Evolutionary conservation across 2,113 vertebrate species (phyloP).

Genomic region (Lophotis ruficrista): DNA sequence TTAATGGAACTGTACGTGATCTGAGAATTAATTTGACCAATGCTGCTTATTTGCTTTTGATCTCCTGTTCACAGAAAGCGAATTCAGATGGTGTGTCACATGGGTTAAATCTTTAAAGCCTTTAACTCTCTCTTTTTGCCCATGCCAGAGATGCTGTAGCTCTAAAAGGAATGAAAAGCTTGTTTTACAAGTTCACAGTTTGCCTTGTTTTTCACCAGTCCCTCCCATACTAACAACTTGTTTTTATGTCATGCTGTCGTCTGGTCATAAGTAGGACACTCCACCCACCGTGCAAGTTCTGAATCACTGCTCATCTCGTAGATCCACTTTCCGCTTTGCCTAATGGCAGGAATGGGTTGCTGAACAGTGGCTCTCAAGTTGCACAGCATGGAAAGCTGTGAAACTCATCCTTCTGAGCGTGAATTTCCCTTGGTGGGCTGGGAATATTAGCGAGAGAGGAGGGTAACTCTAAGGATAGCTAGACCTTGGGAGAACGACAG

Average conservation of each 20-base stretch:
- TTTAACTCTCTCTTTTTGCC: neutral
- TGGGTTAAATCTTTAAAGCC: neutral
- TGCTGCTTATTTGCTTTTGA: slow-evolving; percentile 1
- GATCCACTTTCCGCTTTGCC: neutral
- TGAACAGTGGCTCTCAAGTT: neutral
- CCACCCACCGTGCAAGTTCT: neutral
- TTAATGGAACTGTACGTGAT: neutral
- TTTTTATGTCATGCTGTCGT: neutral
- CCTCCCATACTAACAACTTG: neutral
- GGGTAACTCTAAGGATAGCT: neutral
- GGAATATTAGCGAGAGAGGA: neutral
- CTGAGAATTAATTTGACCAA: neutral
- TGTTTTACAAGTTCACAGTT: slow-evolving; percentile 18
- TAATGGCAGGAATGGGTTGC: neutral
- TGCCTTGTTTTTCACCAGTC: slow-evolving; percentile 30
- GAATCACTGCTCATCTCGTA: slow-evolving; percentile 5
- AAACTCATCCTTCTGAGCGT: neutral
- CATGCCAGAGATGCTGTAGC: neutral
- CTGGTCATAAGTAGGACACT: slow-evolving; percentile 19
- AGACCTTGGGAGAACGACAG: neutral
- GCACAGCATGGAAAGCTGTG: neutral
- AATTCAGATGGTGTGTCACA: neutral
- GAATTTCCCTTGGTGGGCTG: neutral
- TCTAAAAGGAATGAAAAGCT: neutral
- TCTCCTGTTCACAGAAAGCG: neutral